Evolutionary conservation across 2,888 invertebrate genomes (phyloP).

Genomic region (Cryptocephalus primarius): DNA sequence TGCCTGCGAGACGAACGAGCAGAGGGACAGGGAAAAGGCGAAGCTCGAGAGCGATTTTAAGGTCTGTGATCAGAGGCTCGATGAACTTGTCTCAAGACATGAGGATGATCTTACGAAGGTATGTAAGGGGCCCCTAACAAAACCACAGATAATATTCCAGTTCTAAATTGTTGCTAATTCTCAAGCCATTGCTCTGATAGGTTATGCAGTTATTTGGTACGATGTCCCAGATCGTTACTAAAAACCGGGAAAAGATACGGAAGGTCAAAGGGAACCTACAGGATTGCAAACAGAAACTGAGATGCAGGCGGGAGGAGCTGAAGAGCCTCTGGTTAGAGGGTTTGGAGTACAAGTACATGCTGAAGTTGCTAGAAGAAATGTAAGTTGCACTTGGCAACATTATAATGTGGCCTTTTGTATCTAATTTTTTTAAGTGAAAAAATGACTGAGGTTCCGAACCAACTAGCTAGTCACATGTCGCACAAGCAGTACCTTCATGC

Average conservation of each 20-base stretch:
- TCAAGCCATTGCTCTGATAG: conserved; percentile 16
- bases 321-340: conserved; percentile 91
- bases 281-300: conserved; percentile 74
- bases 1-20: conserved; percentile 87
- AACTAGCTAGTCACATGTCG: conserved; percentile 51
- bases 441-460: conserved; percentile 61
- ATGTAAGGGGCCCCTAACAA: conserved; percentile 18
- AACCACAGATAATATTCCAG: background rate
- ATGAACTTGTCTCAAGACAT: conserved; percentile 79
- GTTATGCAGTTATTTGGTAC: conserved; percentile 60
- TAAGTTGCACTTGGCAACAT: conserved; percentile 35
- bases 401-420: background rate
- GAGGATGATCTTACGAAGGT: conserved; percentile 80
- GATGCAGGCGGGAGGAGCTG: conserved; percentile 86
- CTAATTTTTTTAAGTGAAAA: conserved; percentile 47
- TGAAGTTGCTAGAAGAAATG: conserved; percentile 85
- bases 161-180: background rate
- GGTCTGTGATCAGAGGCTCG: conserved; percentile 78
- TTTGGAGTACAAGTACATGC: conserved; percentile 87
- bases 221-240: conserved; percentile 65
- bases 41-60: conserved; percentile 90
- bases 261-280: conserved; percentile 71
- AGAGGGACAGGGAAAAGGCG: conserved; percentile 83
- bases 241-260: conserved; percentile 63
- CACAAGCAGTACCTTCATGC: conserved; percentile 77